Evolutionary conservation across 37 sponge, comb jelly and placozoan species (phyloP), one percentile per base, ranked within the genome.

Genomic region (Amphimedon queenslandica): DNA sequence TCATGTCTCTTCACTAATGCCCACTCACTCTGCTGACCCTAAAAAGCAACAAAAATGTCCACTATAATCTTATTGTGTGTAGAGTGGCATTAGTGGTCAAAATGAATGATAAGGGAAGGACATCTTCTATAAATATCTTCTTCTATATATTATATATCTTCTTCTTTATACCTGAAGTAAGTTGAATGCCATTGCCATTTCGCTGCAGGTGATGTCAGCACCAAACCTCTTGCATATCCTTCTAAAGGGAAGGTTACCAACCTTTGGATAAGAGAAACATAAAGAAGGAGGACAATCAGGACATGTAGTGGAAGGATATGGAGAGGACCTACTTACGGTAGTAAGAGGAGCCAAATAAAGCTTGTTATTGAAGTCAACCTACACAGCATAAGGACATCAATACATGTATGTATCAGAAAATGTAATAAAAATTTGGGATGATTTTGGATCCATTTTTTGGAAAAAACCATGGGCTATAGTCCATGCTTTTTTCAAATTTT

Each of bases 181-280:
- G 38, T 87, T 83, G 40, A 82, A 81, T 32, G 80, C 75, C 77
- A 96, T 57, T 25, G 97, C 94, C 97, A 96, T 96, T 66, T 96
- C 97, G 27, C 97, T 92, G 81, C 97, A 96, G 0, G 97, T 96
- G 2, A 96, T 75, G 40, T 96, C 97, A 1, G 88, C 97, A 10
- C 97, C 97, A 81, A 78, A 84, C 64, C 77, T 78, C 63, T 93
- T 94, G 37, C 97, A 96, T 11, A 96, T 64, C 24, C 97, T 78
- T 4, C 97, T 77, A 51, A 94, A 96, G 18, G 97, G 97, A 30
- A 96, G 78, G 58, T 96, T 96, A 27, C 97, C 97, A 4, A 92
- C 90, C 93, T 89, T 40, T 11, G 37, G 13, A n/a, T n/a, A n/a
- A n/a, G n/a, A n/a, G n/a, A n/a, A n/a, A n/a, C n/a, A n/a, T n/a